These are phyloP conservation scores for Dinoponera quadriceps DNA, from an alignment of 1,140 invertebrate species.

Conservation along the genomic window DNA sequence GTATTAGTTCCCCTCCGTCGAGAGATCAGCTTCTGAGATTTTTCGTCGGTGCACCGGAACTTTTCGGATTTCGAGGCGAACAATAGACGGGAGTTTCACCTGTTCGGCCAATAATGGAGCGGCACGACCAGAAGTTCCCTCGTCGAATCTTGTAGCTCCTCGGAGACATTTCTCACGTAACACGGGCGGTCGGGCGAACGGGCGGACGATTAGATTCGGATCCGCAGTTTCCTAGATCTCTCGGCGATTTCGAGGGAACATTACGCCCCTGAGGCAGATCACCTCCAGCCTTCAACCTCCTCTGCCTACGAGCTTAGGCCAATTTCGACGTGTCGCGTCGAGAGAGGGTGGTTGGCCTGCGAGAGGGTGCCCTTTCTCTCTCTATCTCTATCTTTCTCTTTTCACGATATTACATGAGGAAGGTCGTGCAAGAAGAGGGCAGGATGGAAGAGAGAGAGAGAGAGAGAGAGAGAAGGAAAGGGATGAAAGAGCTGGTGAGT, in stretches of 20 bases:
- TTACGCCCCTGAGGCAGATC: constrained; percentile 29
- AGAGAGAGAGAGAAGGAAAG: not conserved
- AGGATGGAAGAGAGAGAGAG: not conserved
- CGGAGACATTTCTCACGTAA: constrained; percentile 61
- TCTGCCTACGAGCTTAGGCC: constrained; percentile 34
- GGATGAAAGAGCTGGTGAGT: not conserved
- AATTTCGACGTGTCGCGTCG: constrained; percentile 52
- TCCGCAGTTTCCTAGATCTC: constrained; percentile 60
- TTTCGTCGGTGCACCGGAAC: constrained; percentile 6
- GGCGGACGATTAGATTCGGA: constrained; percentile 64
- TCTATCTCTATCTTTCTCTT: not conserved
- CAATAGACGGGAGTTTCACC: not conserved
- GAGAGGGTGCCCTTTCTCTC: not conserved
- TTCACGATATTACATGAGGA: not conserved
- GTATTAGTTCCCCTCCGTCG: not conserved
- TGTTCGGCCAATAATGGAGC: constrained; percentile 20
- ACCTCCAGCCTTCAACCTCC: constrained; percentile 16
- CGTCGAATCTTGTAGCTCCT: constrained; percentile 37
- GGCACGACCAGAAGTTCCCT: constrained; percentile 24
- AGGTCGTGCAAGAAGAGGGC: not conserved
- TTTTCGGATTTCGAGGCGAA: not conserved
- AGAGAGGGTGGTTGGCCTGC: not conserved
- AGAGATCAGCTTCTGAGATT: not conserved
- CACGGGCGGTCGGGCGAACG: no score
- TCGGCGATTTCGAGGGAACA: not conserved